Conservation (phyloP, 2,113 vertebrate species). For the Gymnogyps californianus region DNA sequence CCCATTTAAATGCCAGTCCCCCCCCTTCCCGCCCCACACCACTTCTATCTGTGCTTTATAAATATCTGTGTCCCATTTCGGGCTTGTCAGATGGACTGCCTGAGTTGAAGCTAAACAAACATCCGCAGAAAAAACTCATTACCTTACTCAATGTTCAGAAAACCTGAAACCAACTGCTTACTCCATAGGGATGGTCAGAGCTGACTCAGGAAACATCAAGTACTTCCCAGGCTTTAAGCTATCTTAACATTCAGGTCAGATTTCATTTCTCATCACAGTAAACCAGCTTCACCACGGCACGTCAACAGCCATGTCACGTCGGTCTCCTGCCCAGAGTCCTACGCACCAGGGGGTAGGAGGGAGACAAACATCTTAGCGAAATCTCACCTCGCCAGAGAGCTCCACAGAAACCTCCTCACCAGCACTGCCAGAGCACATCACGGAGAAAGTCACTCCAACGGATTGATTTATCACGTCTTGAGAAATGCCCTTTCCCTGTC, state of each 20-base stretch:
- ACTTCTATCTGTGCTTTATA: neutral
- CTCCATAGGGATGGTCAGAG: slow-evolving; percentile 43
- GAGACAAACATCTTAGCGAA: neutral
- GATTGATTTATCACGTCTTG: neutral
- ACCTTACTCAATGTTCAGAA: slow-evolving; percentile 39
- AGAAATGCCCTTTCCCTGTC: neutral
- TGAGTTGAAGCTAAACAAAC: slow-evolving; percentile 43
- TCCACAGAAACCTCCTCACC: neutral
- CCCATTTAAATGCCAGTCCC: neutral
- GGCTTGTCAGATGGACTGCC: slow-evolving; percentile 23
- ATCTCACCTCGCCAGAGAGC: neutral
- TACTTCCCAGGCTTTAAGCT: slow-evolving; percentile 45
- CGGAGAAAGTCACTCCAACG: neutral
- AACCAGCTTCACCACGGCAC: neutral
- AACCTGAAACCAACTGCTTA: slow-evolving; percentile 45
- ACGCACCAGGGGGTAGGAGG: neutral
- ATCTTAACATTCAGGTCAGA: slow-evolving; percentile 61
- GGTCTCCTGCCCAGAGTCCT: neutral
- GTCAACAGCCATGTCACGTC: neutral
- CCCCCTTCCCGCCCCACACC: neutral
- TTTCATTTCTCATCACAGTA: slow-evolving; percentile 52
- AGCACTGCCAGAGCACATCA: neutral
- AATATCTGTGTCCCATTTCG: slow-evolving; percentile 24
- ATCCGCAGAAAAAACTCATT: slow-evolving; percentile 4
- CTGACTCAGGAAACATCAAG: slow-evolving; percentile 60